Base-by-base conservation (phyloP, 2,113 vertebrate species). In the Gorsachius goisagi region DNA sequence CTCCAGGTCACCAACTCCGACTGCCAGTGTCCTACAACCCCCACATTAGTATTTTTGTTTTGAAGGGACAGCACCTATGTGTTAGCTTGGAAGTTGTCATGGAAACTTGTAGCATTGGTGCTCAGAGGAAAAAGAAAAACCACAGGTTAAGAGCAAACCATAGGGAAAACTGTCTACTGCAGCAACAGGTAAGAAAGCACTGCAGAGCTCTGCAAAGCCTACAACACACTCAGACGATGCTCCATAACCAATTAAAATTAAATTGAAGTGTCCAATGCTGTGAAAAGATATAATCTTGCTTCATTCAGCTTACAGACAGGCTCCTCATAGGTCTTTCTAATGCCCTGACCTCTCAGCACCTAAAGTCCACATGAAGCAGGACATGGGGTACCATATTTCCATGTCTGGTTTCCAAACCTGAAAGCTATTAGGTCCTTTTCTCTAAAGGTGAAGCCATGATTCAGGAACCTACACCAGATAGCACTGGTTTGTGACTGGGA, bases 381-480 rank as follows among this genome's bases (percentile, higher is more conserved):
- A 71, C 41, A 24, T 2, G 6, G 23, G 8, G 37, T 8, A 26
- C 27, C 3, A 0, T 9, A 39, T 27, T 9, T 56, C 60, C 47
- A 53, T 7, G 12, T 21, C 66, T 78, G 49, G 20, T 32, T 91
- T 59, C 44, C 64, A 59, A 85, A 69, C 44, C 32, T 37, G 67
- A 85, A 63, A 60, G 15, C 32, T 35, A n/a, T 21, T 0, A 58
- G 4, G 21, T 27, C 16, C 28, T 73, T 28, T 37, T 28, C 55
- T 69, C 49, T 64, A 74, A 22, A 2, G 11, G 28, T 23, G 39
- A 80, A 73, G 82, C 22, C 6, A 3, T 20, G 26, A 45, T 18
- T 76, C 33, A 20, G 56, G 86, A 89, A 69, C 8, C 33, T 52
- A 30, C 28, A 64, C 22, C 63, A 81, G 26, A 26, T 1, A 81